Evolutionary conservation across 2,113 vertebrate genomes (phyloP).

Genomic region (Toxotes jaculatrix): DNA sequence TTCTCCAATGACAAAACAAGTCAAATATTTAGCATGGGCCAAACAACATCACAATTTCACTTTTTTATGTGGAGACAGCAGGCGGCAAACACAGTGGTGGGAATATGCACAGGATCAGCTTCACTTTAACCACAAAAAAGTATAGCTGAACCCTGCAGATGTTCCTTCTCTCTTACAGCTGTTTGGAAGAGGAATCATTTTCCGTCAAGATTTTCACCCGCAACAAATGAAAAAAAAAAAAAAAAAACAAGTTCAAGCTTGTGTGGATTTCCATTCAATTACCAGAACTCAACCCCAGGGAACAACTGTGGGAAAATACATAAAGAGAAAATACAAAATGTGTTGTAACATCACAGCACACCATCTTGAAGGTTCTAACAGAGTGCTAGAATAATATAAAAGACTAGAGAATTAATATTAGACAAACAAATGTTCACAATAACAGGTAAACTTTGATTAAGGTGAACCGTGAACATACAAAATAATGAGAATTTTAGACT

Average conservation of each 20-base stretch:
- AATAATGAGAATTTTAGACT: too few species aligned
- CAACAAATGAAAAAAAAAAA: not conserved
- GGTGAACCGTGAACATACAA: too few species aligned
- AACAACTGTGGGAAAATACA: not conserved
- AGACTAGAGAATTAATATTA: not conserved
- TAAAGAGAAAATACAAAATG: not conserved
- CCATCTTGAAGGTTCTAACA: not conserved
- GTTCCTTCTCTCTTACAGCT: not conserved
- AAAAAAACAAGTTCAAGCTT: not conserved
- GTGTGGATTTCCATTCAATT: not conserved
- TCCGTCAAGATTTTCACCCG: not conserved
- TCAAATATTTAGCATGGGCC: not conserved
- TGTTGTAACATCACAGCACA: not conserved
- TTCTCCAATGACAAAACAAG: not conserved
- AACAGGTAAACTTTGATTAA: not conserved
- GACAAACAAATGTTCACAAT: not conserved
- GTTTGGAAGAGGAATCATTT: not conserved
- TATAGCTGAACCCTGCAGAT: not conserved
- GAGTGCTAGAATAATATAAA: not conserved
- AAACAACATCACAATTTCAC: not conserved
- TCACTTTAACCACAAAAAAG: not conserved
- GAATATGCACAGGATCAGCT: not conserved
- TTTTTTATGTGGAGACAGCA: not conserved
- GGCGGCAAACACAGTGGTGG: not conserved
- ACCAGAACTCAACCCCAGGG: not conserved